Base-by-base conservation (phyloP, 2,113 vertebrate species). In the Ammodytes marinus region DNA sequence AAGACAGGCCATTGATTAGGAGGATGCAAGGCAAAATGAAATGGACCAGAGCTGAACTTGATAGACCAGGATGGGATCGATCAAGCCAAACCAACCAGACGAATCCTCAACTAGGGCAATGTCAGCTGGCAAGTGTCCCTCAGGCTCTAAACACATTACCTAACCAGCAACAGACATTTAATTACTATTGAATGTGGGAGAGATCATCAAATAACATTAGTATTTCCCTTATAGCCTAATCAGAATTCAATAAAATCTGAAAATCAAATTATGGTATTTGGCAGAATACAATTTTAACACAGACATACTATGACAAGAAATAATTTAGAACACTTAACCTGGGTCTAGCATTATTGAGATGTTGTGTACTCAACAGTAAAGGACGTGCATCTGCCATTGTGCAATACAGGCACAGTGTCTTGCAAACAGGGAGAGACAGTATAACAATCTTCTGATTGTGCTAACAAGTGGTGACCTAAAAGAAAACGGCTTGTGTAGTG, bases 21-120 rank as follows among this genome's bases (percentile, higher is more conserved):
- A 68, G 3, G 27, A 27, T 27, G 27, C 27, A 27, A 64, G 59
- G 53, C 35, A 35, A 75, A 73, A 79, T 60, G 17, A 69, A 77
- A 74, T 17, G 60, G 55, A 59, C 61, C 10, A 61, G 42, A 85
- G 82, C 69, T 59, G 13, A 78, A 80, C n/a, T 74, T 80, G 86
- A 19, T 69, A 78, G 78, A 91, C 74, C 15, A 3, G 35, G 27
- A 50, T 73, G 74, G 52, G 83, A 89, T 85, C 27, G 19, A 84
- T 85, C 53, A 17, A 86, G 68, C 60, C 63, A 80, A 72, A 77
- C 40, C 83, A 77, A 80, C 70, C 69, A 58, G 57, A 88, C 53
- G 4, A 46, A 70, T 42, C 47, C 83, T 81, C 60, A 83, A 77
- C 58, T 37, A 40, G 77, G 77, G 17, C 71, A 77, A 55, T 8